Conservation (phyloP, 2,888 invertebrate genomes). For the Lepetodrilus schrolli region DNA sequence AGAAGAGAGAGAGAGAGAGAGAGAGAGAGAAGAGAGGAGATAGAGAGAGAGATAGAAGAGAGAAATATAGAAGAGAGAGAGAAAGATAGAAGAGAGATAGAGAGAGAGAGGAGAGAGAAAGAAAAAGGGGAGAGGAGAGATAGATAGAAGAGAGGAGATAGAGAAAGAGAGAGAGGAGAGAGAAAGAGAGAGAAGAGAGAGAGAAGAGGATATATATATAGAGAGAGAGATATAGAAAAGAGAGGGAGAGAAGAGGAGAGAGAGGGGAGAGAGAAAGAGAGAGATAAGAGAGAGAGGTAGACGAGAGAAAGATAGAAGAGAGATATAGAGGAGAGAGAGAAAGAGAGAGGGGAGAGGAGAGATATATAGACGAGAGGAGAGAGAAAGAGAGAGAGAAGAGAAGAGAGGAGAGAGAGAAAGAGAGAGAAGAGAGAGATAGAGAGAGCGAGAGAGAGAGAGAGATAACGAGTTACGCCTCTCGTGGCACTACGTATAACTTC, state of each 20-base stretch:
- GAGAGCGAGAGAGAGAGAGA: background rate
- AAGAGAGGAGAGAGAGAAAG: background rate
- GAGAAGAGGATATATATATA: background rate
- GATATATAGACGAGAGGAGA: background rate
- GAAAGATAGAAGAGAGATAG: background rate
- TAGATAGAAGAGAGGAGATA: background rate
- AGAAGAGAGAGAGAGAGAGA: background rate
- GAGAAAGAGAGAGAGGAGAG: background rate
- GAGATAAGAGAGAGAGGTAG: background rate
- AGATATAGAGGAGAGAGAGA: background rate
- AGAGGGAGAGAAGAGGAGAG: constrained; percentile 4
- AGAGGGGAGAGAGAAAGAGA: background rate
- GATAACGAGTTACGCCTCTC: too few species aligned
- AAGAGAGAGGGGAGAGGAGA: background rate
- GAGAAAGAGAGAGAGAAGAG: background rate
- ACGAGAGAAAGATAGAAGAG: background rate
- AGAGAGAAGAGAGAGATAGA: background rate
- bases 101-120: constrained; percentile 3
- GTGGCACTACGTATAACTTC: too few species aligned
- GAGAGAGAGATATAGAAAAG: too few species aligned
- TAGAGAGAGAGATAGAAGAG: background rate
- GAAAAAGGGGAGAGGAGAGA: background rate
- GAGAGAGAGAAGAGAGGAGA: background rate
- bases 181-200: background rate
- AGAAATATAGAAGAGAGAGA: background rate